Evolutionary conservation across 2,113 vertebrate species (phyloP), one percentile per base, ranked within the genome.

Genomic region (Notarius lentiginosus): DNA sequence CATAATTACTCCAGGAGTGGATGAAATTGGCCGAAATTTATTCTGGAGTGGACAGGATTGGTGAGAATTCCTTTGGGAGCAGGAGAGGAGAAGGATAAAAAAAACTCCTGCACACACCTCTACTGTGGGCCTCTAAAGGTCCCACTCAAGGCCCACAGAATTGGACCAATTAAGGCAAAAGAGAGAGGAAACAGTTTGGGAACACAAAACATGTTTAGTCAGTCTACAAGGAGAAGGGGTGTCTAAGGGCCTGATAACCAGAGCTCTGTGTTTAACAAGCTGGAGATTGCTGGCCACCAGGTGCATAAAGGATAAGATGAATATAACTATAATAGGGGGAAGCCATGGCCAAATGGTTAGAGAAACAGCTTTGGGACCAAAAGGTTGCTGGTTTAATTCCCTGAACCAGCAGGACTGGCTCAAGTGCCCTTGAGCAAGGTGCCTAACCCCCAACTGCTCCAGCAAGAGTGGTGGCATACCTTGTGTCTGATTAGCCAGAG

Each of bases 81-180:
- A 70, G 30, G 30, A 8, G 7, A 17, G 6, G 2, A 34, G 4
- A 2, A 1, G 17, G 24, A 27, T 27, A 11, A 63, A 66, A 12
- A 12, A 66, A 12, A 66, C 63, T 66, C 63, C 63, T 34, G 27
- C 5, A 34, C 1, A 70, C 5, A 34, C 1, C 63, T 66, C 24
- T 4, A 17, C 6, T 34, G 30, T 70, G 14, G 55, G 55, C 12
- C 14, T 41, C 68, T 85, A 24, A 66, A 82, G 12, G 30, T 68
- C 72, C 61, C 83, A 53, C 47, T 17, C 73, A 85, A 87, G 86
- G 55, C 73, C 56, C 76, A 65, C 84, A 89, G 79, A 82, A 61
- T 87, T 72, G 30, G 87, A 66, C 65, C 89, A 92, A 89, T 83
- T 86, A 73, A 87, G 90, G 83, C 90, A 89, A 58, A n/a, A 82